A percentile compares a stretch with the other conserved stretches of the same genome.
phyloP scores from a whole-genome alignment of 2,113 vertebrate genomes.

The Tachysurus vachellii region DNA sequence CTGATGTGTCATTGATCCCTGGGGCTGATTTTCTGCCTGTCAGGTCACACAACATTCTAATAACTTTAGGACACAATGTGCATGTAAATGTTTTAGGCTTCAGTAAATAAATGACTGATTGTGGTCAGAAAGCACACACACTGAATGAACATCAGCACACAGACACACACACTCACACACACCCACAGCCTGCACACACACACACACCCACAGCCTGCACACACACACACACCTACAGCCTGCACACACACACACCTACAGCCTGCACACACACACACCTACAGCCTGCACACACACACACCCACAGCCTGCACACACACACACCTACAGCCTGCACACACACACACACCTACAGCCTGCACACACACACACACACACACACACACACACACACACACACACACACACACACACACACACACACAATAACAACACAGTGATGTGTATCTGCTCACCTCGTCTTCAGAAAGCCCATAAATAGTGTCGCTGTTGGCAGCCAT shows the following conservation, averaged over 20 bases:
- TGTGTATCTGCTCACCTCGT: constrained; percentile 69
- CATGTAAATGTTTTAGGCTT: neutral
- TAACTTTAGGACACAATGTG: neutral
- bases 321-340: neutral
- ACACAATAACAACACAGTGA: neutral
- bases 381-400: neutral
- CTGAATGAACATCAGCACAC: no score
- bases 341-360: neutral
- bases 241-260: neutral
- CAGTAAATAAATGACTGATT: no score
- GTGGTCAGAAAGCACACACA: no score
- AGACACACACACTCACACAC: no score
- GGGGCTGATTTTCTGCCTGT: neutral
- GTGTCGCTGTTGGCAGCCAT: constrained; percentile 79
- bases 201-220: neutral
- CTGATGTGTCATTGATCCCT: neutral
- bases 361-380: no score
- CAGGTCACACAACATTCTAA: neutral
- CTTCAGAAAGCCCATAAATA: constrained; percentile 80
- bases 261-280: no score
- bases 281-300: neutral
- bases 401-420: neutral
- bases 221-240: no score
- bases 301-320: no score
- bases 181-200: neutral